phyloP scores from a whole-genome alignment of 2,888 invertebrate species.

The Agelastica alni region DNA sequence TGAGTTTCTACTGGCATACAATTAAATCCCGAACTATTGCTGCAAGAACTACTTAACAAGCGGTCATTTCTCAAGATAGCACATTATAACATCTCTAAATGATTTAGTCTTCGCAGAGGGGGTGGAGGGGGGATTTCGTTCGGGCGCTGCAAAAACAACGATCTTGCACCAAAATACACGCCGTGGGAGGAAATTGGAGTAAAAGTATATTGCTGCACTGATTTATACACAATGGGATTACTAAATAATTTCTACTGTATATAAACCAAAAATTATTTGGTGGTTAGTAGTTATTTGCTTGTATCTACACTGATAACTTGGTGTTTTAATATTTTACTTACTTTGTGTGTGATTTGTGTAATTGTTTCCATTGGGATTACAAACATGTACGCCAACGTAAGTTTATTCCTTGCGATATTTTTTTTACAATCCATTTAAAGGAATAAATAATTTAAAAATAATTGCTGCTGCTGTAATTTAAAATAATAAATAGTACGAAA shows the following conservation, averaged over 20 bases:
- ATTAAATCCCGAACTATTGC: neutral
- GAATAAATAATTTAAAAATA: no score
- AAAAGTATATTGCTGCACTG: slow-evolving; percentile 52
- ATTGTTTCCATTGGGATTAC: neutral
- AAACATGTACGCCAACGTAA: slow-evolving; percentile 3
- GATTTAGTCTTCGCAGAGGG: slow-evolving; percentile 24
- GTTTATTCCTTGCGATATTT: no score
- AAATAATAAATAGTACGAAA: no score
- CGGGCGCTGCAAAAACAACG: no score
- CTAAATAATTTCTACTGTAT: slow-evolving; percentile 51
- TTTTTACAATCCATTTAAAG: no score
- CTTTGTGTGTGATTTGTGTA: slow-evolving; percentile 7
- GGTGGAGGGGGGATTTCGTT: slow-evolving; percentile 27
- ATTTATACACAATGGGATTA: slow-evolving; percentile 55
- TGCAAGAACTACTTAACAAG: neutral
- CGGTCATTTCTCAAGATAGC: slow-evolving; percentile 15
- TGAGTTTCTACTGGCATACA: no score
- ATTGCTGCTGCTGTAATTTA: no score
- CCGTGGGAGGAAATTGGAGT: slow-evolving; percentile 52
- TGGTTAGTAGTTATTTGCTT: slow-evolving; percentile 22
- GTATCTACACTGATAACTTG: neutral
- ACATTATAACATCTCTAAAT: slow-evolving; percentile 14
- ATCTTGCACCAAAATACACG: slow-evolving; percentile 14
- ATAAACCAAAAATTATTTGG: slow-evolving; percentile 53
- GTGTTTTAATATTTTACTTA: neutral